phyloP scores from a whole-genome alignment of 2,797 vertebrate genomes.

The Alouatta caraya region DNA sequence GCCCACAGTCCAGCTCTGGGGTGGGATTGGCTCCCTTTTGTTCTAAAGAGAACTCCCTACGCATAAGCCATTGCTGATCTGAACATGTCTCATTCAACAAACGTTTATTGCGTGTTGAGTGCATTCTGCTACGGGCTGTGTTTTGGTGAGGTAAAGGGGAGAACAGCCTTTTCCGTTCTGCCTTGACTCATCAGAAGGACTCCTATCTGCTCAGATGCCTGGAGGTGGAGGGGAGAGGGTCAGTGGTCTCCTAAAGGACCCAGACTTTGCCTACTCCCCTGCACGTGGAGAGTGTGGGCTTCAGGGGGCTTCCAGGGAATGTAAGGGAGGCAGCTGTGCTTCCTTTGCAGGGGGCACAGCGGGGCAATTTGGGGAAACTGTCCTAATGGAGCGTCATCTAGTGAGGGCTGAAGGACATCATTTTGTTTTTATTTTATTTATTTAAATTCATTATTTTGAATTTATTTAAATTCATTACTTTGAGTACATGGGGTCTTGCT shows the following conservation, averaged over 20 bases:
- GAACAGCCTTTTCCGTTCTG: not conserved
- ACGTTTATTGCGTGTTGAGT: not conserved
- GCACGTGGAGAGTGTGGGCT: accelerated
- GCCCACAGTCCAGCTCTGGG: not conserved
- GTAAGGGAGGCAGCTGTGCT: too few relatives aligned
- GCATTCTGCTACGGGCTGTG: accelerated
- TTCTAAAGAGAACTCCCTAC: not conserved
- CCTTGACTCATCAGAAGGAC: not conserved
- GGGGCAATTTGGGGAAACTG: not conserved
- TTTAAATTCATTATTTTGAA: not conserved
- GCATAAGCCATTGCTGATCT: not conserved
- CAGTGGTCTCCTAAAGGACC: not conserved
- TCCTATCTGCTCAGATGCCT: accelerated
- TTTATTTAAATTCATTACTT: not conserved
- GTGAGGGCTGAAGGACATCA: not conserved
- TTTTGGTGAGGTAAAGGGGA: not conserved
- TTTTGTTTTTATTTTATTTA: not conserved
- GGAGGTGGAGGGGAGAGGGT: too few relatives aligned
- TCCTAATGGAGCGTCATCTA: accelerated
- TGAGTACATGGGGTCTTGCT: not conserved
- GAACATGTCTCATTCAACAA: not conserved
- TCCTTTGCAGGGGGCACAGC: not conserved
- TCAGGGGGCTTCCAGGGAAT: not conserved
- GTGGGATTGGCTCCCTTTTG: not conserved
- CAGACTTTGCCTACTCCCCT: too few relatives aligned